Conservation (phyloP, 2,113 vertebrate genomes). For the Synodontis membranacea region DNA sequence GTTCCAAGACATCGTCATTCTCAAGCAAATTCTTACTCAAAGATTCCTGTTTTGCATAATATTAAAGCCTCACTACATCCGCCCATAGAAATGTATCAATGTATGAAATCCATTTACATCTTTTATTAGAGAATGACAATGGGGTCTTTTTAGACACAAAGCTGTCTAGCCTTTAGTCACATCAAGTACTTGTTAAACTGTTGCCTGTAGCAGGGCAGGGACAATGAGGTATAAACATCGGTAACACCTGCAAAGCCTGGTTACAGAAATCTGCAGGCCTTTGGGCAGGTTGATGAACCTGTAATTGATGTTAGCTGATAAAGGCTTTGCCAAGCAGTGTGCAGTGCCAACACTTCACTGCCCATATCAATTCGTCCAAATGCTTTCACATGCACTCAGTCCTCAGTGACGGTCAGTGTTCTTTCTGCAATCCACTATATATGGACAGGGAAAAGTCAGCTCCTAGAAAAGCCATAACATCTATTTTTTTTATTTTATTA, state of each 20-base stretch:
- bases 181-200: constrained; percentile 49
- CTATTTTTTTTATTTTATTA: neutral
- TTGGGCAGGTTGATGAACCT: constrained; percentile 33
- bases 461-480: neutral
- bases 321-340: constrained; percentile 18
- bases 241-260: constrained; percentile 45
- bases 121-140: constrained; percentile 35
- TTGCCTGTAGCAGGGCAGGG: constrained; percentile 26
- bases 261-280: constrained; percentile 37
- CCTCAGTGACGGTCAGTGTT: neutral
- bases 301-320: constrained; percentile 35
- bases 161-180: constrained; percentile 39
- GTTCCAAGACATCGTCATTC: constrained; percentile 33
- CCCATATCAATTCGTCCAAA: constrained; percentile 28
- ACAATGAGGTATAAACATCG: constrained; percentile 43
- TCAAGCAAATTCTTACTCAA: constrained; percentile 21
- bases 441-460: constrained; percentile 10
- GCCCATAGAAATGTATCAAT: neutral
- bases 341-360: constrained; percentile 28
- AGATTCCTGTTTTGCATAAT: constrained; percentile 22
- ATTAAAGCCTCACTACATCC: neutral
- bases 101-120: constrained; percentile 35
- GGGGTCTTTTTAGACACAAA: constrained; percentile 34
- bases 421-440: neutral
- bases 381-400: constrained; percentile 10